phyloP scores from a whole-genome alignment of 2,888 invertebrate species.

The Agrochola macilenta region DNA sequence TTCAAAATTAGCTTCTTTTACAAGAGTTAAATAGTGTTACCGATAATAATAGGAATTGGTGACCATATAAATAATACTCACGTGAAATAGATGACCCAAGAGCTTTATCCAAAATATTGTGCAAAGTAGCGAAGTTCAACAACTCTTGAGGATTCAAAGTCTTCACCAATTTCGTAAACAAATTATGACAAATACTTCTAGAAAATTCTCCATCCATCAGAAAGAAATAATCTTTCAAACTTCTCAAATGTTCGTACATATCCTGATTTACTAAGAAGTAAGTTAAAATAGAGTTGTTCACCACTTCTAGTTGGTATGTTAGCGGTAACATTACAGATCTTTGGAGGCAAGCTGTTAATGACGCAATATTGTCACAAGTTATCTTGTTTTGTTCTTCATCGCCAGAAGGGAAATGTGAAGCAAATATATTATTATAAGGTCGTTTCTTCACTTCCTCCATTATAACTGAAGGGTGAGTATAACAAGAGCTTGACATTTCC shows the following conservation, averaged over 20 bases:
- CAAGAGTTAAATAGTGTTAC: background rate
- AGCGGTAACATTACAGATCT: conserved; percentile 93
- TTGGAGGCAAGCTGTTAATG: conserved; percentile 91
- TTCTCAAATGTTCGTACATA: conserved; percentile 93
- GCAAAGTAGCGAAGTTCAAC: conserved; percentile 92
- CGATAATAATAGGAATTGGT: background rate
- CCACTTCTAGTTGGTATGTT: conserved; percentile 92
- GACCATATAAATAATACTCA: conserved; percentile 73
- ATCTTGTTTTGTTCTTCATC: conserved; percentile 78
- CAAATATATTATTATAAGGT: conserved; percentile 84
- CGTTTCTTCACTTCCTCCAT: conserved; percentile 86
- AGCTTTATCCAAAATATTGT: conserved; percentile 93
- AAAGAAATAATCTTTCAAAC: conserved; percentile 94
- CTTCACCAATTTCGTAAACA: conserved; percentile 92
- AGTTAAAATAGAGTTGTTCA: conserved; percentile 93
- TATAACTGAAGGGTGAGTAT: conserved; percentile 83
- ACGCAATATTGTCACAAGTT: conserved; percentile 84
- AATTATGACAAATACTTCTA: conserved; percentile 92
- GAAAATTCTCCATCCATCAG: conserved; percentile 95
- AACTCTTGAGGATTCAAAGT: conserved; percentile 92
- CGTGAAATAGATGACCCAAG: conserved; percentile 92
- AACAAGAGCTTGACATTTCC: conserved; percentile 76
- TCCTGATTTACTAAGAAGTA: conserved; percentile 92
- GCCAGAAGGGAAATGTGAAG: conserved; percentile 73
- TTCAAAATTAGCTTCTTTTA: background rate